These are phyloP conservation scores for Agelas oroides DNA, from an alignment of 37 sponge, comb jelly and placozoan genomes.

Conservation along the genomic window DNA sequence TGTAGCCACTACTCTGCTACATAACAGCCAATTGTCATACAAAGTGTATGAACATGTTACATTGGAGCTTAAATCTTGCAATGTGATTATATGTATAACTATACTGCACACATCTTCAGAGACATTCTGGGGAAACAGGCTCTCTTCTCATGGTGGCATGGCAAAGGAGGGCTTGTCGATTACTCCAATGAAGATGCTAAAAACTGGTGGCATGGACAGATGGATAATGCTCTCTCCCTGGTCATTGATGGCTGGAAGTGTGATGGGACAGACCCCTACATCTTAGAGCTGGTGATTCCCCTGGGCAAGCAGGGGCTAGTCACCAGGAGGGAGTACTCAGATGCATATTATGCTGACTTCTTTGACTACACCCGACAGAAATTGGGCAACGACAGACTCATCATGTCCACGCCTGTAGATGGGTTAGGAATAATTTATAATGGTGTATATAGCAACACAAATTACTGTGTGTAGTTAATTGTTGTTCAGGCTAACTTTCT, in stretches of 20 bases:
- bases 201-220: constrained; percentile 87
- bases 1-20: too few relatives aligned
- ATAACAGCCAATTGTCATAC: too few relatives aligned
- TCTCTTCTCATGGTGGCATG: constrained; percentile 87
- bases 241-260: constrained; percentile 93
- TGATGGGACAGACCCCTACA: constrained; percentile 89
- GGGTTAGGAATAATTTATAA: constrained; percentile 55
- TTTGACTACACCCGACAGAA: constrained; percentile 73
- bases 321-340: constrained; percentile 70
- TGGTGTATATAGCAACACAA: too few relatives aligned
- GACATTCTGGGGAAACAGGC: constrained; percentile 70
- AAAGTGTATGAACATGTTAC: too few relatives aligned
- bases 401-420: constrained; percentile 90
- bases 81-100: background rate
- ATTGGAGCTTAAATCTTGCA: background rate
- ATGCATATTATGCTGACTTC: constrained; percentile 85
- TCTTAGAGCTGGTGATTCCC: constrained; percentile 59
- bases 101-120: constrained; percentile 24
- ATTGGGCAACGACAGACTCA: constrained; percentile 71
- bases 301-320: constrained; percentile 62
- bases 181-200: constrained; percentile 80
- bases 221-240: constrained; percentile 65
- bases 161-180: constrained; percentile 83
- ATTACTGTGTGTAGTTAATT: too few relatives aligned
- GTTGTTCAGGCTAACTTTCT: background rate